phyloP scores from a whole-genome alignment of 2,888 invertebrate genomes.

The Amblyjoppa fuscipennis region DNA sequence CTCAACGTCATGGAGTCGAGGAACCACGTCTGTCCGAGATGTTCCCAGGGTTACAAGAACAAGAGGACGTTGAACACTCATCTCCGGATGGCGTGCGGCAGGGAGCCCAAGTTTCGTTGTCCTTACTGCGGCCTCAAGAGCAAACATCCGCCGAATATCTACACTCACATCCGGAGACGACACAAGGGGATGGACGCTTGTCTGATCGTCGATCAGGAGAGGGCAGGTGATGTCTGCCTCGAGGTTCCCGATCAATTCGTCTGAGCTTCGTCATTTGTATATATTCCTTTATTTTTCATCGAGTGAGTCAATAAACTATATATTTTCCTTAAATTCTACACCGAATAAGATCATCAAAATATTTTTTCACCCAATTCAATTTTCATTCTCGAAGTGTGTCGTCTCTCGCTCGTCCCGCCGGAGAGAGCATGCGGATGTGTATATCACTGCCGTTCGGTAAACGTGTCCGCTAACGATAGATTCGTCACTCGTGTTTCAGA shows the following conservation, averaged over 20 bases:
- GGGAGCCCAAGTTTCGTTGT: slow-evolving; percentile 79
- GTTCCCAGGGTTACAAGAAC: slow-evolving; percentile 75
- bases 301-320: slow-evolving; percentile 36
- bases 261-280: slow-evolving; percentile 7
- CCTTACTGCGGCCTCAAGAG: slow-evolving; percentile 76
- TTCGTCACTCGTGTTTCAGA: slow-evolving; percentile 59
- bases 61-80: slow-evolving; percentile 74
- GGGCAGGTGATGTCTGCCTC: slow-evolving; percentile 18
- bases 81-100: slow-evolving; percentile 77
- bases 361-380: not conserved
- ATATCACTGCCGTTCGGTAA: not conserved
- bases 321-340: not conserved
- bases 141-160: slow-evolving; percentile 76
- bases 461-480: slow-evolving; percentile 16
- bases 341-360: not conserved
- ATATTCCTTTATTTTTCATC: not conserved
- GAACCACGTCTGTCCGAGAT: slow-evolving; percentile 71
- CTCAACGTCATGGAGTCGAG: slow-evolving; percentile 40
- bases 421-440: not conserved
- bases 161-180: slow-evolving; percentile 74
- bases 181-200: slow-evolving; percentile 67
- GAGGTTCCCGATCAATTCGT: slow-evolving; percentile 29
- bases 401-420: not conserved
- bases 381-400: not conserved
- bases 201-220: slow-evolving; percentile 65